These are phyloP conservation scores for Camponotus pennsylvanicus DNA, from an alignment of 1,140 invertebrate species.

Conservation along the genomic window DNA sequence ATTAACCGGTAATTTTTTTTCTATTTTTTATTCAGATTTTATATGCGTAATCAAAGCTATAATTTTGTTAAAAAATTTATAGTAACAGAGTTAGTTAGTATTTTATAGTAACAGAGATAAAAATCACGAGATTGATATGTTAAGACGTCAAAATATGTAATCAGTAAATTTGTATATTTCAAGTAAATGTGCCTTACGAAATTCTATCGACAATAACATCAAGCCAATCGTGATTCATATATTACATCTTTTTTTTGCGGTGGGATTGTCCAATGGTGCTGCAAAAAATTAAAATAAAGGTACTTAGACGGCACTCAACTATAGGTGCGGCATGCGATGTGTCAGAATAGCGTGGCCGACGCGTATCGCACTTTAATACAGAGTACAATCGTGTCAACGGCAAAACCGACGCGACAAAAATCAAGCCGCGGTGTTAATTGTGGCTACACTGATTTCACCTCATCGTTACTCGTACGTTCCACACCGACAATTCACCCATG, in stretches of 20 bases:
- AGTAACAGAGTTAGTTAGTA: too few species aligned
- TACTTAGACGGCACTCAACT: constrained; percentile 49
- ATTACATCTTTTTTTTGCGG: constrained; percentile 37
- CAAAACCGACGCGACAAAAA: constrained; percentile 78
- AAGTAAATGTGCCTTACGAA: too few species aligned
- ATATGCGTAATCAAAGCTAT: not conserved
- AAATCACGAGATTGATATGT: not conserved
- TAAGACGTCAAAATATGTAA: not conserved
- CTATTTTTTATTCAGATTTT: not conserved
- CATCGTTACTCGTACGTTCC: constrained; percentile 70
- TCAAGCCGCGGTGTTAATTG: constrained; percentile 74
- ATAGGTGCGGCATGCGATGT: constrained; percentile 43
- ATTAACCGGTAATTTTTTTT: constrained; percentile 2
- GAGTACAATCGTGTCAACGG: constrained; percentile 74
- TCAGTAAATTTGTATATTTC: not conserved
- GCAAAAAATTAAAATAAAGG: constrained; percentile 60
- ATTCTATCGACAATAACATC: constrained; percentile 11
- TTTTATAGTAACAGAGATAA: too few species aligned
- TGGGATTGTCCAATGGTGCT: constrained; percentile 15
- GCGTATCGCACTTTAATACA: constrained; percentile 64
- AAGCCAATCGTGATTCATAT: constrained; percentile 16
- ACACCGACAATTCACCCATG: constrained; percentile 60
- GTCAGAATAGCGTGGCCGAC: constrained; percentile 36
- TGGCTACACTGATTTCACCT: constrained; percentile 73
- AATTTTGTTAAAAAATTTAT: not conserved